These are phyloP conservation scores for Trachelus troglodyta DNA, from an alignment of 2,888 invertebrate genomes.

Conservation along the genomic window DNA sequence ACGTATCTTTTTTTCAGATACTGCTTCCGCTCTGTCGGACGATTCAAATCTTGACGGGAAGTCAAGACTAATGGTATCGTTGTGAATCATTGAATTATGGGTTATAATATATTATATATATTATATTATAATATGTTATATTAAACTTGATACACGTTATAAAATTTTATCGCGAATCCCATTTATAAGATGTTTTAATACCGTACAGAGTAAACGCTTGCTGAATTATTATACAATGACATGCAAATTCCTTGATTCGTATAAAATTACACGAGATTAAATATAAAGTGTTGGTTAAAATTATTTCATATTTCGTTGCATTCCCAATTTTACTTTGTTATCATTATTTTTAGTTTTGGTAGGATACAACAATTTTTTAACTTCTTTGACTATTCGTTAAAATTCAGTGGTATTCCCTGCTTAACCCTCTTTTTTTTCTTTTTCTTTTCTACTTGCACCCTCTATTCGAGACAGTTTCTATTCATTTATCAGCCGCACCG, in stretches of 20 bases:
- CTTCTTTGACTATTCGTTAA: not conserved
- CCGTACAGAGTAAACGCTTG: too few relatives aligned
- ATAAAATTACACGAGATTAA: not conserved
- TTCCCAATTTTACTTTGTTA: not conserved
- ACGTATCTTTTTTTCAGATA: not conserved
- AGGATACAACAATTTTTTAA: not conserved
- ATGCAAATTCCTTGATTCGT: too few relatives aligned
- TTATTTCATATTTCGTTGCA: not conserved
- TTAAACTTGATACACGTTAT: not conserved
- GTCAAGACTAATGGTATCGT: not conserved
- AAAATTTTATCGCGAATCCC: not conserved
- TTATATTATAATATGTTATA: too few relatives aligned
- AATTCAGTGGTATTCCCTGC: not conserved
- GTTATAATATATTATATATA: not conserved
- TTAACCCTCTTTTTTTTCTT: slow-evolving; percentile 8
- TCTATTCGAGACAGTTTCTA: slow-evolving; percentile 14
- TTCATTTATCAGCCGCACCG: slow-evolving; percentile 47
- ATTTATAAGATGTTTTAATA: not conserved
- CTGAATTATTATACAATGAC: too few relatives aligned
- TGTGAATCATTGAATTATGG: not conserved
- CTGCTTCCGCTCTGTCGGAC: not conserved
- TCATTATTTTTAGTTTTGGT: not conserved
- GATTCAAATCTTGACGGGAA: not conserved
- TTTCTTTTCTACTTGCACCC: not conserved
- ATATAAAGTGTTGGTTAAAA: not conserved